Base-by-base conservation (phyloP, 2,888 invertebrate genomes). In the Osmoderma eremita region DNA sequence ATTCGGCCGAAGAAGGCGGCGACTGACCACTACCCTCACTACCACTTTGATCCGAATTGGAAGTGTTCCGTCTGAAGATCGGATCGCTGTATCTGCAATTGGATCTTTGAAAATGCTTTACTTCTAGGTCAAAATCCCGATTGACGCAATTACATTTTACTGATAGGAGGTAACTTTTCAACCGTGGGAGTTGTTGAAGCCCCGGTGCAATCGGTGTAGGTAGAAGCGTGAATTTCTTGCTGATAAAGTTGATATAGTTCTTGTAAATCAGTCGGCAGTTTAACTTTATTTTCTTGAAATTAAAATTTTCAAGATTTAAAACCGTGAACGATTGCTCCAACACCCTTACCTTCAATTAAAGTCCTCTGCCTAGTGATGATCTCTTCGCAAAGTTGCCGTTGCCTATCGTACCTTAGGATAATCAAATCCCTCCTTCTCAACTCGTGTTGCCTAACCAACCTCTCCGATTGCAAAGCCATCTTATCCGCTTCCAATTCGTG, bases 401-500 rank as follows among this genome's bases (percentile, higher is more conserved):
- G 95, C 22, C 95, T 86, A 78, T 94, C 92, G 65, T 93, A 91
- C 18, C 94, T 86, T 71, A 95, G 85, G 70, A 96, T 86, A 74
- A 95, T 89, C 69, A 95, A 86, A 78, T 96, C 95, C 51, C 95
- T 86, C 67, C 95, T 86, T 45, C 94, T 86, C 66, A 97, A 86
- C 78, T 96, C 95, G 75, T 95, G 94, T 75, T 94, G 92, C 20
- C 94, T 87, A 51, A 94, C 91, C 65, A 96, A 85, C 38, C 94
- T 85, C 78, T 94, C 93, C 1, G 95, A 94, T 82, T 95, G 95
- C 75, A 96, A 85, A 74, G 96, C 95, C 83, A 94, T 89, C 83
- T 95, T 97, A 80, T 96, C 95, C 0, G 97, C 95, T 83, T 97
- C 97, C 65, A 97, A 85, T 82, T 96, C 94, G 79, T 97, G 97